Evolutionary conservation across 2,113 vertebrate species (phyloP), one percentile per base, ranked within the genome.

Genomic region (Ciconia maguari): DNA sequence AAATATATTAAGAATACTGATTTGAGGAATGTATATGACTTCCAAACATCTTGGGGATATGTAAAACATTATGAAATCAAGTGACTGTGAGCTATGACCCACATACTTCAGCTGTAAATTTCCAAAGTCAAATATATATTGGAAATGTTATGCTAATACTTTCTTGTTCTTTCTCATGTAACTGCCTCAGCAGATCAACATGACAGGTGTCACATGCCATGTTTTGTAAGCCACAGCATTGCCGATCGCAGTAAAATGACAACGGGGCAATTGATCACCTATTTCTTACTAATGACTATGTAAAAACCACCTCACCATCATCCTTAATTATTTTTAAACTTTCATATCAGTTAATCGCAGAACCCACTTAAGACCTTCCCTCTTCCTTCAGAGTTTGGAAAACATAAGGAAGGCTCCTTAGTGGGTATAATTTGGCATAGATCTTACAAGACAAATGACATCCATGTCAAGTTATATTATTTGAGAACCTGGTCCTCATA

Each of bases 1-100:
- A 96, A 81, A 94, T 90, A 86, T 77, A 96, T 96, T 92, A 89
- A 91, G 87, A 97, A 64, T 61, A 83, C 44, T 83, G 49, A 89
- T 94, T 95, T 93, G 77, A 88, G 79, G 68, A 90, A 87, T 49
- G 41, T 65, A 27, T 93, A 64, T 85, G 83, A 64, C 76, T 96
- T 94, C 61, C 71, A 88, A 61, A 90, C 46, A 95, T 95, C 87
- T 81, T 86, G 81, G 66, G 89, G 64, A 93, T 94, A 96, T 95
- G 94, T 91, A 96, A 95, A 97, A 95, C 91, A 87, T 83, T 96
- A 91, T 49, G 93, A 96, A 97, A 93, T 65, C 70, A 94, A 97
- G 65, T 79, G 90, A 91, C 90, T 95, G 48, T 92, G 92, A 96
- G 96, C 93, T 97, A 96, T 92, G 88, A 94, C 94, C 84, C 83